These are phyloP conservation scores for Gallinago paraguaiae DNA, from an alignment of 2,113 vertebrate genomes.

Conservation along the genomic window DNA sequence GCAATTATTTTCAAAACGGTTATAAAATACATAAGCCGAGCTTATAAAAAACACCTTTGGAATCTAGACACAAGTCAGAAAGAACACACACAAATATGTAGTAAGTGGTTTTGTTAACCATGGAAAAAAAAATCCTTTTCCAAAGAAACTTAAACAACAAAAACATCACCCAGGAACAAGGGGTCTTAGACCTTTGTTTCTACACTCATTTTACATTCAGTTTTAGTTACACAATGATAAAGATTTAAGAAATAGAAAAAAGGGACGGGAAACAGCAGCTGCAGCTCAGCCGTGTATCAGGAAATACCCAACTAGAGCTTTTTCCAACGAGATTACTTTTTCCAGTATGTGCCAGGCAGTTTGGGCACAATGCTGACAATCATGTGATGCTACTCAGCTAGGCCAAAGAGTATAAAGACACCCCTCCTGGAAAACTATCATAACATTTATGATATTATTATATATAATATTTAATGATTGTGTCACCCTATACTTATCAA, in stretches of 20 bases:
- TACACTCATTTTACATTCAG: not conserved
- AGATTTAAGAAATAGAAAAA: not conserved
- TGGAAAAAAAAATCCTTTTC: not conserved
- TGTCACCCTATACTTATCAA: not conserved
- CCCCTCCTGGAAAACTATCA: not conserved
- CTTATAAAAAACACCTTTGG: not conserved
- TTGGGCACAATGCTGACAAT: not conserved
- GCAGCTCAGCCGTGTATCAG: not conserved
- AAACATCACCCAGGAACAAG: not conserved
- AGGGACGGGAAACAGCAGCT: not conserved
- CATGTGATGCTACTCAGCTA: not conserved
- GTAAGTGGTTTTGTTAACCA: not conserved
- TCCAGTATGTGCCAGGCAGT: not conserved
- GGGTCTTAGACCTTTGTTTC: not conserved
- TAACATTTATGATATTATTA: not conserved
- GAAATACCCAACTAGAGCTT: not conserved
- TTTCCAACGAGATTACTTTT: not conserved
- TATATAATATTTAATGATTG: not conserved
- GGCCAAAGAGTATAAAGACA: not conserved
- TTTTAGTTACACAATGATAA: not conserved
- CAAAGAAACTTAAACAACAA: not conserved
- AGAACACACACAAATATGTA: not conserved
- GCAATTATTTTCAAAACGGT: constrained; percentile 13
- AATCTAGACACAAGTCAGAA: not conserved
- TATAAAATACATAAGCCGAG: constrained; percentile 5